Conservation (phyloP, 2,888 invertebrate species). For the Lepidochrysops patricia region DNA sequence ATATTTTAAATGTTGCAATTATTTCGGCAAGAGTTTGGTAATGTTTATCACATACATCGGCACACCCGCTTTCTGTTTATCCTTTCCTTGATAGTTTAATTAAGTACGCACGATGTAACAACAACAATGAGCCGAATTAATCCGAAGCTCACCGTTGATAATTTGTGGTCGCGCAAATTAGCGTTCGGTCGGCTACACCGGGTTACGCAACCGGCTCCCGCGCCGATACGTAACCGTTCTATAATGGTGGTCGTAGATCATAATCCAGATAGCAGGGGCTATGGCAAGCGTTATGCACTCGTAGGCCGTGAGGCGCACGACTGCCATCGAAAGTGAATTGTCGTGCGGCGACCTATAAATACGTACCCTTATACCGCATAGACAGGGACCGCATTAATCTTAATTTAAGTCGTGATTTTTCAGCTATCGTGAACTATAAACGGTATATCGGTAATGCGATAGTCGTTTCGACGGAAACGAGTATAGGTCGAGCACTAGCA, state of each 20-base stretch:
- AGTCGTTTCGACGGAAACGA: neutral
- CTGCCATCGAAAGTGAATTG: conserved; percentile 63
- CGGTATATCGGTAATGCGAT: neutral
- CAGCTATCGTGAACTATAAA: neutral
- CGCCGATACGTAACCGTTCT: conserved; percentile 53
- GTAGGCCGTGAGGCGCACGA: conserved; percentile 62
- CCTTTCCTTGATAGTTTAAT: conserved; percentile 54
- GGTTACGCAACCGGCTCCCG: conserved; percentile 66
- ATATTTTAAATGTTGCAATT: neutral
- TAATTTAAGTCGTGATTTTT: neutral
- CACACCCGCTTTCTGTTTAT: neutral
- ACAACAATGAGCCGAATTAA: conserved; percentile 56
- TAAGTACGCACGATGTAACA: conserved; percentile 62
- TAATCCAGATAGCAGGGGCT: conserved; percentile 59
- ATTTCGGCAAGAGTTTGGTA: neutral
- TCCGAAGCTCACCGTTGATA: conserved; percentile 32
- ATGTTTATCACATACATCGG: neutral
- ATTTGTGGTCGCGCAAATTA: conserved; percentile 57
- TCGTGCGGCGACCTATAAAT: conserved; percentile 33
- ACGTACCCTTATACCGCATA: conserved; percentile 31
- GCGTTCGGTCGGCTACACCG: conserved; percentile 58
- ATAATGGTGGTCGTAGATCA: conserved; percentile 58
- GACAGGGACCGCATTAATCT: conserved; percentile 28
- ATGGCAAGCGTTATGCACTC: conserved; percentile 52
- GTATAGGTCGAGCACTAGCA: conserved; percentile 53